Evolutionary conservation across 1,140 invertebrate species (phyloP).

Genomic region (Palaemon carinicauda): DNA sequence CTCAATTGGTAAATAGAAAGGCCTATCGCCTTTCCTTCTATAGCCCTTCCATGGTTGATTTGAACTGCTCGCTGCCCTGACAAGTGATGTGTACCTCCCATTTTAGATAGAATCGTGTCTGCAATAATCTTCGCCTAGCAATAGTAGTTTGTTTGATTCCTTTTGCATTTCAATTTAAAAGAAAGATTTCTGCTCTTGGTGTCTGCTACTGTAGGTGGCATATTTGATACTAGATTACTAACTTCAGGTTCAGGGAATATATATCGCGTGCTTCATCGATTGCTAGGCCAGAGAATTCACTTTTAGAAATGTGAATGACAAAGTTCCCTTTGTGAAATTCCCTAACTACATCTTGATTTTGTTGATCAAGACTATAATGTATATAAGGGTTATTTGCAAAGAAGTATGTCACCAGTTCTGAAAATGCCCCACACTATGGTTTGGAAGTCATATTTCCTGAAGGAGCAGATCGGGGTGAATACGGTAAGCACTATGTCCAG

Average conservation of each 20-base stretch:
- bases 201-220: neutral
- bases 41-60: too few relatives aligned
- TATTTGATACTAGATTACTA: neutral
- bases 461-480: neutral
- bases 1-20: too few relatives aligned
- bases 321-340: neutral
- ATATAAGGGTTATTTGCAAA: neutral
- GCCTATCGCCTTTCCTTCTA: too few relatives aligned
- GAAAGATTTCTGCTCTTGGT: neutral
- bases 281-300: neutral
- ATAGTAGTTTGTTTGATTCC: neutral
- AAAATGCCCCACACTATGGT: neutral
- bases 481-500: neutral
- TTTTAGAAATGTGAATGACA: neutral
- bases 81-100: too few relatives aligned
- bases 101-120: neutral
- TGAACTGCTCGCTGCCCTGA: too few relatives aligned
- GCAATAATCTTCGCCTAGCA: neutral
- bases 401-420: neutral
- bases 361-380: neutral
- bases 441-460: neutral
- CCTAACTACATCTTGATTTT: neutral
- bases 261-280: neutral
- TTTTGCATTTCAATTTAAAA: neutral
- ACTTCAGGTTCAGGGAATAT: neutral